Percentiles rank a stretch among this genome's conserved stretches.
These are phyloP conservation scores for Stichopus horrens DNA, from an alignment of 53 echinoderm and acorn worm genomes.

Conservation along the genomic window DNA sequence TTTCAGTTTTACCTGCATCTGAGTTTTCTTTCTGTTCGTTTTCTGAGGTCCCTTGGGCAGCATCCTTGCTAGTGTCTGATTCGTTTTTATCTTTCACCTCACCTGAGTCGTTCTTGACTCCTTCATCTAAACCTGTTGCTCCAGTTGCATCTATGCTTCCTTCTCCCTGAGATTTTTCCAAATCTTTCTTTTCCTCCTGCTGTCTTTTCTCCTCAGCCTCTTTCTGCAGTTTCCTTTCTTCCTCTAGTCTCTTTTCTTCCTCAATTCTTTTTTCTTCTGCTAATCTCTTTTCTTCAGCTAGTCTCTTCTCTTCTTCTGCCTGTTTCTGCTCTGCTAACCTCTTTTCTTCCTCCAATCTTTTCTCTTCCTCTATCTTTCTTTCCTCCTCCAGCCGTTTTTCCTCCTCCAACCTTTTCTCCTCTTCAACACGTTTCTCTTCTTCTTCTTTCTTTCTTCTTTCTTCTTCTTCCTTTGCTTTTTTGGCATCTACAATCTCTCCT, in stretches of 20 bases:
- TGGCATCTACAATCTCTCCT: slow-evolving; percentile 36
- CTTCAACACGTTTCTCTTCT: slow-evolving; percentile 46
- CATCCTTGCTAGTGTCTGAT: not conserved
- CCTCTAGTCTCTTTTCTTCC: slow-evolving; percentile 44
- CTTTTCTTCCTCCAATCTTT: slow-evolving; percentile 33
- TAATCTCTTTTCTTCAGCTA: slow-evolving; percentile 50
- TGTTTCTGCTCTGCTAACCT: slow-evolving; percentile 56
- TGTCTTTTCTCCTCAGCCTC: not conserved
- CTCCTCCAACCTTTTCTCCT: slow-evolving; percentile 50
- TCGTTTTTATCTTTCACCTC: slow-evolving; percentile 4
- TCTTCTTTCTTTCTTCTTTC: slow-evolving; percentile 26
- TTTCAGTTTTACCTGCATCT: not conserved
- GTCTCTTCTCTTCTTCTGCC: slow-evolving; percentile 23
- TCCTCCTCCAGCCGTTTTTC: slow-evolving; percentile 27
- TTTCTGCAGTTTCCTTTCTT: slow-evolving; percentile 51
- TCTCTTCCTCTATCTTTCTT: slow-evolving; percentile 53
- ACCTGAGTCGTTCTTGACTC: not conserved
- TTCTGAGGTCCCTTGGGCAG: not conserved
- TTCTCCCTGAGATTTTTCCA: slow-evolving; percentile 40
- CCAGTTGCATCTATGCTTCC: not conserved
- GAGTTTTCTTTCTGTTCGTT: not conserved
- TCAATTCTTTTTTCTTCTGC: slow-evolving; percentile 55
- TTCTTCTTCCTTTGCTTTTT: slow-evolving; percentile 57
- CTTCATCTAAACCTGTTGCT: not conserved
- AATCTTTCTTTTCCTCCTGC: slow-evolving; percentile 15